phyloP scores from a whole-genome alignment of 2,113 vertebrate species.

The Noctilio leporinus region DNA sequence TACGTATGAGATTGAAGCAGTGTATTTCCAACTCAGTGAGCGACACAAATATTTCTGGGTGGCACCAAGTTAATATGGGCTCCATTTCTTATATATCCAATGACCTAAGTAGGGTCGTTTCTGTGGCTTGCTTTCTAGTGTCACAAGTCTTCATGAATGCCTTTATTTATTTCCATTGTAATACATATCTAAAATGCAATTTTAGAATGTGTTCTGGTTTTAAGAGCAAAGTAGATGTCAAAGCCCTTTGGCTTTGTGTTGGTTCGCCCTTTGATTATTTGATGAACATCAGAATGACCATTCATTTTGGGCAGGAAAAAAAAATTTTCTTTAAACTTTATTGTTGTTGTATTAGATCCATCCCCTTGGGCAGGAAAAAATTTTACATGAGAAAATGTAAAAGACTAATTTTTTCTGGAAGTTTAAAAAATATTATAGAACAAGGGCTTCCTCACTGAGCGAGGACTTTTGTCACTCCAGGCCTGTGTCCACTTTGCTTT shows the following conservation, averaged over 20 bases:
- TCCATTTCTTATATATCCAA: background rate
- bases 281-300: background rate
- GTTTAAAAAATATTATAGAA: background rate
- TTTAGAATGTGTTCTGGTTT: background rate
- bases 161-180: background rate
- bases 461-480: background rate
- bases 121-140: background rate
- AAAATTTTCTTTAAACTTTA: too few species aligned
- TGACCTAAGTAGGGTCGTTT: background rate
- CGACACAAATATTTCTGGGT: background rate
- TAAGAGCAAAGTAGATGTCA: background rate
- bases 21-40: background rate
- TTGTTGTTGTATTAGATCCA: too few species aligned
- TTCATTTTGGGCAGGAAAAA: background rate
- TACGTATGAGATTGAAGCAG: background rate
- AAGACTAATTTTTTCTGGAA: background rate
- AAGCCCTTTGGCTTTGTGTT: background rate
- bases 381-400: background rate
- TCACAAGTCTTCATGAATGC: background rate
- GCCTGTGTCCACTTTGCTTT: background rate
- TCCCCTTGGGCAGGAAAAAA: background rate
- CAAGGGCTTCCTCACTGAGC: background rate
- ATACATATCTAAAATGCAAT: background rate
- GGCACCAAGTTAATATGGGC: background rate
- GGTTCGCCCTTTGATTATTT: background rate